phyloP scores from a whole-genome alignment of 1,140 invertebrate species.

The Apis laboriosa region DNA sequence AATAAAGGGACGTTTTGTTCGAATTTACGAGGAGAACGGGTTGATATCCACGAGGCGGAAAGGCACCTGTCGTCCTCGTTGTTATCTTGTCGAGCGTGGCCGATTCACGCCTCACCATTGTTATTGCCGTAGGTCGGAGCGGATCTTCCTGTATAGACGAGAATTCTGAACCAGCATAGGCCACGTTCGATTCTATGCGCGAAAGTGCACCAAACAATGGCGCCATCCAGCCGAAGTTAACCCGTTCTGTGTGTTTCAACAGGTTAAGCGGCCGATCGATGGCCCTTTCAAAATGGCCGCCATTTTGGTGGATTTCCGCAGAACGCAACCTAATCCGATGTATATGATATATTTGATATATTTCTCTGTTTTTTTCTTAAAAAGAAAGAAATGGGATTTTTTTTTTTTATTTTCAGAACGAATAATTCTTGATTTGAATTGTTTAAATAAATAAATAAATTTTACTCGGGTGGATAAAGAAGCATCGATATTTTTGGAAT shows the following conservation, averaged over 20 bases:
- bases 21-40: neutral
- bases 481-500: too few relatives aligned
- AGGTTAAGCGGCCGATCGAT: neutral
- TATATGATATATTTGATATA: too few relatives aligned
- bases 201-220: neutral
- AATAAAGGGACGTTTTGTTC: neutral
- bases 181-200: neutral
- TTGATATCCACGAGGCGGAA: constrained; percentile 9
- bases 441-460: too few relatives aligned
- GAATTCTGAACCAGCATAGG: neutral
- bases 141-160: neutral
- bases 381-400: too few relatives aligned
- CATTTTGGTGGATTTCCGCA: neutral
- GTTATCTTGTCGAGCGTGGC: constrained; percentile 55
- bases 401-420: too few relatives aligned
- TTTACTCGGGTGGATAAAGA: too few relatives aligned
- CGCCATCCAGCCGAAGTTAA: neutral
- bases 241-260: neutral
- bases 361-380: too few relatives aligned
- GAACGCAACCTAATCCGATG: too few relatives aligned
- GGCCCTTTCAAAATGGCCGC: neutral
- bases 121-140: constrained; percentile 57
- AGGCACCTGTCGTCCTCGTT: constrained; percentile 43
- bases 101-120: constrained; percentile 50
- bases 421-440: too few relatives aligned